Evolutionary conservation across 2,113 vertebrate species (phyloP).

Genomic region (Percopsis transmontana): DNA sequence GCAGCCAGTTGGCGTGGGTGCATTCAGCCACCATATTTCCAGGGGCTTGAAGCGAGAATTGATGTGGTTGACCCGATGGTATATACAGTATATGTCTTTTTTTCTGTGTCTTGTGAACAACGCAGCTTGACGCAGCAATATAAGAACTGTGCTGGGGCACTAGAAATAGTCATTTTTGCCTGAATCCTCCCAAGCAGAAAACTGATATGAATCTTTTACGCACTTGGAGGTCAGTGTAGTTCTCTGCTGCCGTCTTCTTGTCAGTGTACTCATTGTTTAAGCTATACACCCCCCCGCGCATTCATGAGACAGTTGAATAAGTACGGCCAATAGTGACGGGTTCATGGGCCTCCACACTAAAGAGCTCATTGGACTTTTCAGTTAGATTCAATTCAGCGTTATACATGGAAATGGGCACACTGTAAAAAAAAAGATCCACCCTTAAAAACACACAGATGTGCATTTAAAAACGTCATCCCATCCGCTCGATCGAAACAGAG

Average conservation of each 20-base stretch:
- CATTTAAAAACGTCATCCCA: neutral
- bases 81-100: no score
- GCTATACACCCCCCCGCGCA: no score
- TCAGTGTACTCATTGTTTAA: constrained; percentile 11
- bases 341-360: neutral
- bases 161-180: constrained; percentile 12
- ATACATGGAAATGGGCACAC: neutral
- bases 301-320: neutral
- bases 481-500: neutral
- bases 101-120: constrained; percentile 17
- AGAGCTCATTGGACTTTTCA: constrained; percentile 2
- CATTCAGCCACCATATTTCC: neutral
- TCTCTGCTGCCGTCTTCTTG: constrained; percentile 4
- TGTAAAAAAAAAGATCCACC: neutral
- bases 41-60: neutral
- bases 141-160: neutral
- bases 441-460: neutral
- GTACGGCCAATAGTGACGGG: neutral
- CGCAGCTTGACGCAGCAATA: neutral
- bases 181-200: constrained; percentile 4
- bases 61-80: neutral
- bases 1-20: neutral
- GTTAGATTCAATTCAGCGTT: constrained; percentile 3
- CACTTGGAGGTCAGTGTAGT: constrained; percentile 20
- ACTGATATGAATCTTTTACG: neutral